These are phyloP conservation scores for Merodon equestris DNA, from an alignment of 2,888 invertebrate species.

Conservation along the genomic window DNA sequence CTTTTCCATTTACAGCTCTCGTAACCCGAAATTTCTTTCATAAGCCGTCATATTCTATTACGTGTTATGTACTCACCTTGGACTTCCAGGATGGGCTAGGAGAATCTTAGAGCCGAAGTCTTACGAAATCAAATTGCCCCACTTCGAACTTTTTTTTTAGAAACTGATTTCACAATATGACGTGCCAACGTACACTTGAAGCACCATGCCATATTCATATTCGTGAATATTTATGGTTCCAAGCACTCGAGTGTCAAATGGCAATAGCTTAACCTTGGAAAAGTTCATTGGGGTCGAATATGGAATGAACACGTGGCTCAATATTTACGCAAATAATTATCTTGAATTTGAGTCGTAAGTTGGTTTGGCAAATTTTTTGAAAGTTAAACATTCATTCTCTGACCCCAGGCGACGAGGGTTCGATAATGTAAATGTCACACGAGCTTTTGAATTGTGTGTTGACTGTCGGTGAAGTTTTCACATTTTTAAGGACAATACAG, in stretches of 20 bases:
- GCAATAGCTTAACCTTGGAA: slow-evolving; percentile 47
- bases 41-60: slow-evolving; percentile 31
- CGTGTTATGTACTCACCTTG: background rate
- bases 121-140: slow-evolving; percentile 16
- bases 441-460: too few relatives aligned
- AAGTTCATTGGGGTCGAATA: background rate
- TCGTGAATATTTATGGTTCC: slow-evolving; percentile 48
- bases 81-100: slow-evolving; percentile 1
- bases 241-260: slow-evolving; percentile 28
- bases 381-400: too few relatives aligned
- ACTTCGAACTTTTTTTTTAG: slow-evolving; percentile 30
- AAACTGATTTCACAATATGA: background rate
- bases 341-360: too few relatives aligned
- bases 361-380: too few relatives aligned
- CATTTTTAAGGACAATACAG: too few relatives aligned
- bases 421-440: too few relatives aligned
- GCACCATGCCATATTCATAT: slow-evolving; percentile 1
- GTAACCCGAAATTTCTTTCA: slow-evolving; percentile 27
- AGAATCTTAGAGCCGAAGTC: background rate
- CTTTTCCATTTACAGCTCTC: slow-evolving; percentile 12
- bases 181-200: background rate
- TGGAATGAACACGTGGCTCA: too few relatives aligned
- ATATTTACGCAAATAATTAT: too few relatives aligned
- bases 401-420: too few relatives aligned
- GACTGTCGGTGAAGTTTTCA: too few relatives aligned